These are phyloP conservation scores for Sarcophaga bullata DNA, from an alignment of 1,140 invertebrate genomes.

Conservation along the genomic window DNA sequence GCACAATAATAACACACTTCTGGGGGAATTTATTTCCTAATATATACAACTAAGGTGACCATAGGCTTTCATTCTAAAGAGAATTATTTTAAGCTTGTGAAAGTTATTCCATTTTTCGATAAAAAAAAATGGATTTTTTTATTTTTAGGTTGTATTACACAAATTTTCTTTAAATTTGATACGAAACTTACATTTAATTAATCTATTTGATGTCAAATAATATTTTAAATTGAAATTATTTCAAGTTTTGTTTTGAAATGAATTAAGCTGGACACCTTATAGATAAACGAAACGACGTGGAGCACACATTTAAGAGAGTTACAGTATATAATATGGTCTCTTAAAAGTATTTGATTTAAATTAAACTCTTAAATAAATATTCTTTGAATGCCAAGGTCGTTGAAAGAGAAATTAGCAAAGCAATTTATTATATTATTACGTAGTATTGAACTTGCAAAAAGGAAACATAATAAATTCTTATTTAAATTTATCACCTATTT, in stretches of 20 bases:
- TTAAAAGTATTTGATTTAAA: neutral
- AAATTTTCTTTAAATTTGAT: too few relatives aligned
- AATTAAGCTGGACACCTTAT: neutral
- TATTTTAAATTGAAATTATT: too few relatives aligned
- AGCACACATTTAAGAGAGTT: neutral
- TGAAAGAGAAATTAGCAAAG: slow-evolving; percentile 13
- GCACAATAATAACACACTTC: neutral
- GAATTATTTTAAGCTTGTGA: neutral
- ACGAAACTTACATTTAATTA: too few relatives aligned
- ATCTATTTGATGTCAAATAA: too few relatives aligned
- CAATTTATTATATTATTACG: neutral
- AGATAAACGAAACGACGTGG: neutral
- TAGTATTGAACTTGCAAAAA: neutral
- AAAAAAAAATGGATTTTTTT: too few relatives aligned
- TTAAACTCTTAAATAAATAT: neutral
- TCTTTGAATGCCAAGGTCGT: slow-evolving; percentile 30
- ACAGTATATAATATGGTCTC: too few relatives aligned
- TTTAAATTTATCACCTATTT: too few relatives aligned
- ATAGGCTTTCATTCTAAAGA: neutral
- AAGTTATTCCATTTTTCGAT: too few relatives aligned
- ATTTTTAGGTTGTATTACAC: too few relatives aligned
- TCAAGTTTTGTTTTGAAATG: too few relatives aligned
- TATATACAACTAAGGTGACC: neutral
- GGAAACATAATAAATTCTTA: too few relatives aligned
- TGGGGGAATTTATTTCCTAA: neutral